Conservation (phyloP, 2,797 vertebrate genomes). For the Bryconaethiops microstoma region DNA sequence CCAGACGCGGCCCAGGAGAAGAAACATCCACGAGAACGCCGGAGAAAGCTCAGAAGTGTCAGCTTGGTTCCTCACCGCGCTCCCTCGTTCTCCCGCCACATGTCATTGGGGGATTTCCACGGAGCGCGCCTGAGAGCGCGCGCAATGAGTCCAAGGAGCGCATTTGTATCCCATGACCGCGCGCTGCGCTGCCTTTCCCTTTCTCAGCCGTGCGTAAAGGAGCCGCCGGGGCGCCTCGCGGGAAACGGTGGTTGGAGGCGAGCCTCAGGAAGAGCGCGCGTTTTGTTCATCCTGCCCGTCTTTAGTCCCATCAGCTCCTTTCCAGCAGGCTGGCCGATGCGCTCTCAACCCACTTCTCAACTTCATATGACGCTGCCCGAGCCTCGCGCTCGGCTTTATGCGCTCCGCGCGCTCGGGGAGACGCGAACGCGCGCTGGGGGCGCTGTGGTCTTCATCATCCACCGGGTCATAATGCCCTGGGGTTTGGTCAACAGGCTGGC, state of each 20-base stretch:
- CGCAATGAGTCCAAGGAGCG: not conserved
- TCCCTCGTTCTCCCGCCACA: not conserved
- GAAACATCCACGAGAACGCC: not conserved
- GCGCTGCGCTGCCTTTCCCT: no score
- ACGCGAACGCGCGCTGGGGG: constrained; percentile 35
- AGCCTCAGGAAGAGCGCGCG: not conserved
- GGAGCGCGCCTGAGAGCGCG: not conserved
- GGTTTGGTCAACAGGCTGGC: constrained; percentile 18
- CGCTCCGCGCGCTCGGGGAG: constrained; percentile 35
- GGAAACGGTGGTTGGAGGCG: not conserved
- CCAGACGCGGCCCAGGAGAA: not conserved
- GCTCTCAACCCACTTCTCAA: constrained; percentile 46
- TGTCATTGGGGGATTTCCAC: not conserved
- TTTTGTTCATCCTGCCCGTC: not conserved
- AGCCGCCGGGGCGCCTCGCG: not conserved
- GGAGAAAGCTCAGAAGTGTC: not conserved
- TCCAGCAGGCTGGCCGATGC: not conserved
- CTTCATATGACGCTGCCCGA: constrained; percentile 57
- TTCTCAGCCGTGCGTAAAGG: constrained; percentile 24
- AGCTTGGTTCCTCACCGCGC: not conserved
- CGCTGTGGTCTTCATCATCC: constrained; percentile 36
- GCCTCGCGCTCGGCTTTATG: constrained; percentile 65
- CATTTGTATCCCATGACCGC: not conserved
- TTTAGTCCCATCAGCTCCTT: constrained; percentile 21
- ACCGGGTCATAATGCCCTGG: constrained; percentile 58